Evolutionary conservation across 2,797 vertebrate genomes (phyloP), one percentile per base, ranked within the genome.

Genomic region (Molothrus ater): DNA sequence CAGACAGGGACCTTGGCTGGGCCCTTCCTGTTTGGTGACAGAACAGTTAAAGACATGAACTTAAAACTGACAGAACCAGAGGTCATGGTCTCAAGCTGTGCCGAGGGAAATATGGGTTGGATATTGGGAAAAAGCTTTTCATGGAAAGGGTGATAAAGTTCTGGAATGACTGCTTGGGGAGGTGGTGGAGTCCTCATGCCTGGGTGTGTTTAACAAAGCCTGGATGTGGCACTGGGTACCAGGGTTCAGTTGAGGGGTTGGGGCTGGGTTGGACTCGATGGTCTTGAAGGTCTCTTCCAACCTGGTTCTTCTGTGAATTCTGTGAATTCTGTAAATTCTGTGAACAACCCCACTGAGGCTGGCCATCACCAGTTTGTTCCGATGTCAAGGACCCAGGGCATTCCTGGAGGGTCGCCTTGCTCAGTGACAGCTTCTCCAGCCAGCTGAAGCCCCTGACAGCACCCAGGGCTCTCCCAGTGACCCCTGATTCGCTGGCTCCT

Each of bases 1-100:
- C 7, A 28, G 51, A 19, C 8, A 10, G 47, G 19, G 1, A 25
- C 8, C 18, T 3, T 0, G 1, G 45, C 3, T 12, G 22, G 36
- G 14, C 0, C 8, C 38, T 31, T 7, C 43, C 60, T 25, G 26
- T 11, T 19, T 16, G 24, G 24, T 47, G 65, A 9, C 40, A 13
- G 5, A 29, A 17, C 78, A 42, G 19, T 4, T 4, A 20, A 63
- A 56, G 22, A 16, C 6, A 32, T 5, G 14, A 71, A 8, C 14
- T 20, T 22, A 25, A 64, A 57, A 25, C 34, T 36, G 34, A 36
- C 57, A 18, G 24, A 26, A 59, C 57, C 57, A 26, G 57, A 36
- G 57, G 10, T 5, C 57, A 26, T 3, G 2, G 24, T 2, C 57
- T 59, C 34, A 17, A 36, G 57, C n/a, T 11, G 11, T 6, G 10